These are phyloP conservation scores for Eumacrocentrus americanus DNA, from an alignment of 2,888 invertebrate genomes.

Conservation along the genomic window DNA sequence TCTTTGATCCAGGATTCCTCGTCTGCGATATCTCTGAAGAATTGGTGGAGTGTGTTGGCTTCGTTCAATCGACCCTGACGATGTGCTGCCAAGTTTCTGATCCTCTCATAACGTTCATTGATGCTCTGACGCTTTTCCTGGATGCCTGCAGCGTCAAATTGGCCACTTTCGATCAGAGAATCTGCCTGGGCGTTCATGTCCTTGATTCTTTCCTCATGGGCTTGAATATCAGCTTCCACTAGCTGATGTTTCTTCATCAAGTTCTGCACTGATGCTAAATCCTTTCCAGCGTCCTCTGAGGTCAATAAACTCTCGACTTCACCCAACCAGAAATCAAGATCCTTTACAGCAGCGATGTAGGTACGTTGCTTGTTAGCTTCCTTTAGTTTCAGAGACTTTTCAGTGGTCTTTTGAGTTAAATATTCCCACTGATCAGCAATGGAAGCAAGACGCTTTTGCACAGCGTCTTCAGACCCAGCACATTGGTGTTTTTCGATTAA, in stretches of 20 bases:
- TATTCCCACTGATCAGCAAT: conserved; percentile 99
- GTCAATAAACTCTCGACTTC: conserved; percentile 96
- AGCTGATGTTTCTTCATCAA: conserved; percentile 98
- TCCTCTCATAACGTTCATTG: conserved; percentile 95
- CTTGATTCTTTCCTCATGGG: conserved; percentile 93
- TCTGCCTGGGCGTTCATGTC: conserved; percentile 97
- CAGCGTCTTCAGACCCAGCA: conserved; percentile 97
- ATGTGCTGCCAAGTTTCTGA: conserved; percentile 89
- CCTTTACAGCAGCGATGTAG: conserved; percentile 99
- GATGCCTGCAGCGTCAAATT: conserved; percentile 96
- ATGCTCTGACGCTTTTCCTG: conserved; percentile 94
- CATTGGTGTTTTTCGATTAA: conserved; percentile 95
- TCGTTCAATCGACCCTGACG: conserved; percentile 92
- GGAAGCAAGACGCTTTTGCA: conserved; percentile 84
- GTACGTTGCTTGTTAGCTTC: conserved; percentile 99
- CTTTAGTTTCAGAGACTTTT: conserved; percentile 96
- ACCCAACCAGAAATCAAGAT: conserved; percentile 99
- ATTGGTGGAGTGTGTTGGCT: conserved; percentile 97
- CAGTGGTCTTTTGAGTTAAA: conserved; percentile 95
- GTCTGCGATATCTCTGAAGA: conserved; percentile 98
- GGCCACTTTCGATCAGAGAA: conserved; percentile 92
- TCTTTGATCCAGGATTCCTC: conserved; percentile 99
- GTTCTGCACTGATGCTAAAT: conserved; percentile 97
- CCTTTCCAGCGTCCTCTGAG: conserved; percentile 97
- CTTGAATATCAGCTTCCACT: conserved; percentile 96